phyloP scores from a whole-genome alignment of 2,888 invertebrate genomes.

The Nephrotoma guestfalica region DNA sequence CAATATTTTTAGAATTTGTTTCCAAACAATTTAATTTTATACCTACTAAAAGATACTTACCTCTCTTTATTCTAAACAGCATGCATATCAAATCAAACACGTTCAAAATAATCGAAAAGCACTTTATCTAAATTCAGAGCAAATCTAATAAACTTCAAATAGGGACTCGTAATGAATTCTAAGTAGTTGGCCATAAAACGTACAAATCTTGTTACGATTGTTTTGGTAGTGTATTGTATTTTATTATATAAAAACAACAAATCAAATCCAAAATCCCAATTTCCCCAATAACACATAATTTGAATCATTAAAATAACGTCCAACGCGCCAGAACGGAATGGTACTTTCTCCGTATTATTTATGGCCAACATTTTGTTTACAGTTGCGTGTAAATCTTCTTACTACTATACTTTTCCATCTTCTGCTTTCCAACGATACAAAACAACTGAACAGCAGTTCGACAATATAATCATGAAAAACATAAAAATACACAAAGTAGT shows the following conservation, averaged over 20 bases:
- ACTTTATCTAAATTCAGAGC: not conserved
- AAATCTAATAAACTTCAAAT: not conserved
- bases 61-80: no score
- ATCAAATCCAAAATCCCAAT: not conserved
- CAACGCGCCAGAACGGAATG: not conserved
- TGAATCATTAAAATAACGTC: not conserved
- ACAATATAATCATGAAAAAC: not conserved
- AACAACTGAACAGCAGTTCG: not conserved
- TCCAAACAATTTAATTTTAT: no score
- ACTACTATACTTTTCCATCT: not conserved
- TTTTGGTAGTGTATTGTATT: not conserved
- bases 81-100: not conserved
- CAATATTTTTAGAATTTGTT: no score
- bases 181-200: not conserved
- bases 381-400: not conserved
- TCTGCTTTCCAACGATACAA: not conserved
- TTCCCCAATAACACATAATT: not conserved
- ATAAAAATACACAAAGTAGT: not conserved
- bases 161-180: not conserved
- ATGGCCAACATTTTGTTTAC: not conserved
- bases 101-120: not conserved
- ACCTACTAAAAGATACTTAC: no score
- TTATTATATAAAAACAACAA: not conserved
- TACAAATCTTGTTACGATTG: not conserved
- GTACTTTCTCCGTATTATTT: not conserved